Conservation (phyloP, 2,797 vertebrate species). For the Adrianichthys oophorus region DNA sequence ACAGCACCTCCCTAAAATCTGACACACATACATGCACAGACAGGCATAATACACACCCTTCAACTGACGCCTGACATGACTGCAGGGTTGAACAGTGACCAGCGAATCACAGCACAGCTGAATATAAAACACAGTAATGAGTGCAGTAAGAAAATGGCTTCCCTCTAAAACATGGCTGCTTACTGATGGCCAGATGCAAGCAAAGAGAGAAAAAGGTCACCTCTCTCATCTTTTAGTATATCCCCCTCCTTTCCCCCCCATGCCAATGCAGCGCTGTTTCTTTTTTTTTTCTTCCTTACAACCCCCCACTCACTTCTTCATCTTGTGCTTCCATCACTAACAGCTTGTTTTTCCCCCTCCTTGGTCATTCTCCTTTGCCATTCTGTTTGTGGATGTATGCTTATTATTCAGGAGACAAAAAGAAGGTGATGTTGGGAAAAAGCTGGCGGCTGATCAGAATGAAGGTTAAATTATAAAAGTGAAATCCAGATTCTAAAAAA, state of each 20-base stretch:
- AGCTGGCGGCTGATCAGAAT: conserved; percentile 77
- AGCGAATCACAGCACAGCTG: conserved; percentile 67
- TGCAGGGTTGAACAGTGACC: conserved; percentile 68
- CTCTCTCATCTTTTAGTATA: conserved; percentile 60
- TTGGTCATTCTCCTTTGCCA: conserved; percentile 56
- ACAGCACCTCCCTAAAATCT: conserved; percentile 35
- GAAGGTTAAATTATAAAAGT: conserved; percentile 79
- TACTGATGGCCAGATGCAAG: conserved; percentile 60
- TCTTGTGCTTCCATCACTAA: conserved; percentile 44
- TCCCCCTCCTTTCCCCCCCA: conserved; percentile 16
- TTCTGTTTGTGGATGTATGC: conserved; percentile 63
- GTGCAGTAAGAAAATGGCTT: conserved; percentile 78
- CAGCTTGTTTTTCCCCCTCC: conserved; percentile 57
- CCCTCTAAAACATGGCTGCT: conserved; percentile 77
- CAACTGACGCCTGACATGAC: conserved; percentile 71
- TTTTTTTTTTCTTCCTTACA: conserved; percentile 9
- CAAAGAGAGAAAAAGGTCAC: conserved; percentile 73
- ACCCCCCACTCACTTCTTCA: conserved; percentile 26
- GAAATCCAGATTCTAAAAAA: conserved; percentile 68
- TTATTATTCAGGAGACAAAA: conserved; percentile 81
- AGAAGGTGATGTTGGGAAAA: conserved; percentile 71
- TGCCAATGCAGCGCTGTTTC: conserved; percentile 28
- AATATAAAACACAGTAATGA: conserved; percentile 80
- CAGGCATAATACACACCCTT: conserved; percentile 52
- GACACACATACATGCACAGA: conserved; percentile 24